Conservation (phyloP, 2,113 vertebrate genomes). For the Leptocoma aspasia region DNA sequence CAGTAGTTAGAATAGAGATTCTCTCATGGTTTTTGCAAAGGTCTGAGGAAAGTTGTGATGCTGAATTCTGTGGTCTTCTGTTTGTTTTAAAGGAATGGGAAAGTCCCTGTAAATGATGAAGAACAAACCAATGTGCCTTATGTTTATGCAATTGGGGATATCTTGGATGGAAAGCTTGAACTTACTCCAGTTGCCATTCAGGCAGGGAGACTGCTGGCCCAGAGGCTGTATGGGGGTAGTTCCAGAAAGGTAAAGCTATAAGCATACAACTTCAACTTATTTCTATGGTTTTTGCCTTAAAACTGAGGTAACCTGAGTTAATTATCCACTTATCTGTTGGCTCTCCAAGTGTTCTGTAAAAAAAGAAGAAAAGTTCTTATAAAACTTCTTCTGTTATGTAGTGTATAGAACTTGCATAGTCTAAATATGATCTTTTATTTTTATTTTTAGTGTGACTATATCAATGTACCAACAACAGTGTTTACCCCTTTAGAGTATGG, state of each 20-base stretch:
- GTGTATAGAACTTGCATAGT: not conserved
- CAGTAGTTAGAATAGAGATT: not conserved
- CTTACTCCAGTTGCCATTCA: slow-evolving; percentile 94
- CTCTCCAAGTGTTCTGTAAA: not conserved
- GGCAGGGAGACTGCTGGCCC: slow-evolving; percentile 89
- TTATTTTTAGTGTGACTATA: slow-evolving; percentile 89
- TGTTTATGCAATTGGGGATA: slow-evolving; percentile 90
- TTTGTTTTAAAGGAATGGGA: slow-evolving; percentile 81
- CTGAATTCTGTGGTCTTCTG: not conserved
- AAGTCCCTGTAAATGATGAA: slow-evolving; percentile 87
- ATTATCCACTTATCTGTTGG: not conserved
- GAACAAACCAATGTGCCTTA: slow-evolving; percentile 92
- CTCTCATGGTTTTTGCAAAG: not conserved
- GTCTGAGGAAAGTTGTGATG: not conserved
- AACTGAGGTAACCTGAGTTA: not conserved
- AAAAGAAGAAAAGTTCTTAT: not conserved
- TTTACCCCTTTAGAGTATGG: slow-evolving; percentile 97
- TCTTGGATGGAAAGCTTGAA: slow-evolving; percentile 90
- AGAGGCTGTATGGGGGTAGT: slow-evolving; percentile 81
- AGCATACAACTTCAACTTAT: not conserved
- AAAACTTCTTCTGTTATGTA: not conserved
- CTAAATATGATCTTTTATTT: not conserved
- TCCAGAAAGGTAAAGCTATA: slow-evolving; percentile 77
- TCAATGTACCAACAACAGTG: slow-evolving; percentile 91
- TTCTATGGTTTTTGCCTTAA: not conserved